A percentile compares a stretch with the other conserved stretches of the same genome.
Conservation (phyloP, 2,888 invertebrate genomes). For the Acrobasis consociella region DNA sequence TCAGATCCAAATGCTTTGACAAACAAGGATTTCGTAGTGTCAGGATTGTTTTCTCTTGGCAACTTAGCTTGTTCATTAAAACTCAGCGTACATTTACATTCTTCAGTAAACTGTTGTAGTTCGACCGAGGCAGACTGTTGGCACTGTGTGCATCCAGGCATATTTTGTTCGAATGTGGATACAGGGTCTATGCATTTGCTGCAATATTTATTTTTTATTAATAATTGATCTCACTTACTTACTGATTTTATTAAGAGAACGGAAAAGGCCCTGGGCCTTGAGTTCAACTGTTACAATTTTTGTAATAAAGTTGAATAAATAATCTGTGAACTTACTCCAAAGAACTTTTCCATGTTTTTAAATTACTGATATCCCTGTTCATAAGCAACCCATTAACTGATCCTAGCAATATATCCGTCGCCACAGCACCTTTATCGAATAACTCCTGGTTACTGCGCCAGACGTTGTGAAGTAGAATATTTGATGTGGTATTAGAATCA, state of each 20-base stretch:
- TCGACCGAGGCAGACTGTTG: constrained; percentile 28
- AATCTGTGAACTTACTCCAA: constrained; percentile 46
- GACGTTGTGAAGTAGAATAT: constrained; percentile 48
- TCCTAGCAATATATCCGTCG: constrained; percentile 41
- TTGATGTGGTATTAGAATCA: constrained; percentile 54
- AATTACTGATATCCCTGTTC: constrained; percentile 43
- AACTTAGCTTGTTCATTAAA: constrained; percentile 30
- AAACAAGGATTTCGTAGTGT: constrained; percentile 34
- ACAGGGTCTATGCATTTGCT: constrained; percentile 57
- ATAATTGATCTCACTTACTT: too few species aligned
- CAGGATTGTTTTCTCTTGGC: constrained; percentile 27
- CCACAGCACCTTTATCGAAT: constrained; percentile 36
- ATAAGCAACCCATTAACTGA: constrained; percentile 44
- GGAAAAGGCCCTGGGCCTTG: too few species aligned
- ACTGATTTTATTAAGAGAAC: too few species aligned
- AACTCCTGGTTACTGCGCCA: constrained; percentile 49
- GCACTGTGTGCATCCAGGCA: constrained; percentile 52
- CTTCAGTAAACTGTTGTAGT: constrained; percentile 41
- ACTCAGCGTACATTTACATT: constrained; percentile 55
- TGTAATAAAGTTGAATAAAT: too few species aligned
- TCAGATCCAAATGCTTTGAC: constrained; percentile 43
- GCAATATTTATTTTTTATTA: constrained; percentile 13
- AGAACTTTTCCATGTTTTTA: constrained; percentile 55
- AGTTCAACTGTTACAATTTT: too few species aligned
- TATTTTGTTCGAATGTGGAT: constrained; percentile 47